Evolutionary conservation across 2,888 invertebrate genomes (phyloP), one percentile per base, ranked within the genome.

Genomic region (Aphidius colemani): DNA sequence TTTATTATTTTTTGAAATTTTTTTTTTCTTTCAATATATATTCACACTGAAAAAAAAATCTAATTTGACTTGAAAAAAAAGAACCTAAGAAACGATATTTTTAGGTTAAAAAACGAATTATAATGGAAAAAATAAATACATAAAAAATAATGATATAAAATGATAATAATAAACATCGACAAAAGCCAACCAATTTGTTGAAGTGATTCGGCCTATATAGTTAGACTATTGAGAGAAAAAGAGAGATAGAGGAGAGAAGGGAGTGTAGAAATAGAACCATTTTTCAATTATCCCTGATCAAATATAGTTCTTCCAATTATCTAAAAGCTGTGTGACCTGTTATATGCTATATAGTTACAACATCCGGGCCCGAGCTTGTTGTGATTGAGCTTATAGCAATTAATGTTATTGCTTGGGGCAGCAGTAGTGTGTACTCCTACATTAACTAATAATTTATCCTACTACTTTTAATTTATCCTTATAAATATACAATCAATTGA

Each of bases 351-450:
- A 57, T 61, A 61, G 63, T 60, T 65, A 68, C 51, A 62, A 59
- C 62, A 53, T 61, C 64, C 69, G 63, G 61, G 62, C 71, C 3
- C 5, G 30, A 67, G 67, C 69, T 70, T 67, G 72, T 72, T 70
- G 69, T 71, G 72, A 77, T 77, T 73, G 75, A 75, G 75, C 76
- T 75, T 76, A 75, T 73, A 75, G 75, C 76, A 79, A 79, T 78
- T 78, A 79, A 78, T 75, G 74, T 76, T 78, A 78, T 78, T 79
- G 76, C 77, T 74, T 69, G 71, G 71, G 72, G 73, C 69, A 70
- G 71, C 68, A 67, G 64, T 67, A 67, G 44, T 46, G 5, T 13
- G 46, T n/a, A 45, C n/a, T 45, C 0, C 45, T n/a, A 9, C 45
- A 30, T 30, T 30, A 30, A 30, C 5, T 30, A 30, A 30, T 30